Conservation (phyloP, 2,888 invertebrate species). For the Drosophila mercatorum region DNA sequence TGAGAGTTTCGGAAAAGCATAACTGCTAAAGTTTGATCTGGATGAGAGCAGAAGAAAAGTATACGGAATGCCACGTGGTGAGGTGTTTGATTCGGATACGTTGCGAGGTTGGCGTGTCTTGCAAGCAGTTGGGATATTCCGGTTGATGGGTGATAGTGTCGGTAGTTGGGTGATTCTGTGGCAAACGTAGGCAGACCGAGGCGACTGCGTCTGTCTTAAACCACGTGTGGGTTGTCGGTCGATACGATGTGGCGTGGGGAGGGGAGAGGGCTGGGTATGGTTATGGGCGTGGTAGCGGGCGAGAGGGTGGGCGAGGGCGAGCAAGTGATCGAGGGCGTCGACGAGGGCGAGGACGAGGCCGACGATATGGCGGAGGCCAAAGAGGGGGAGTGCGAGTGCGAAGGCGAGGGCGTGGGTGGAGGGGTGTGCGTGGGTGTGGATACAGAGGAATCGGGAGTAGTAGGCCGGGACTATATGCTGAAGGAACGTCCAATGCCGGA, state of each 20-base stretch:
- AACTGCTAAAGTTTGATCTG: background rate
- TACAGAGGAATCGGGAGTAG: background rate
- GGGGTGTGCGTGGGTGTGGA: background rate
- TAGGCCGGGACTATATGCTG: conserved; percentile 76
- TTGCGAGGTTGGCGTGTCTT: conserved; percentile 1
- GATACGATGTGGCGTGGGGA: background rate
- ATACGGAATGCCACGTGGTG: background rate
- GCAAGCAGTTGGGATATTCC: conserved; percentile 2
- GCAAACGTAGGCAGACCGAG: background rate
- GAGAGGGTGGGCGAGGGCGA: conserved; percentile 8
- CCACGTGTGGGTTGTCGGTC: background rate
- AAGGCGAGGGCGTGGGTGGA: background rate
- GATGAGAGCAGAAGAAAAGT: conserved; percentile 1
- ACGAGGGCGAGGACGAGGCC: background rate
- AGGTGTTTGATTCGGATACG: background rate
- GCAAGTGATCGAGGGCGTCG: background rate
- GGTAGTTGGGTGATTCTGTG: background rate
- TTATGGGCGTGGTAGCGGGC: background rate
- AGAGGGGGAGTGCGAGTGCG: background rate
- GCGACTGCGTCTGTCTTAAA: background rate
- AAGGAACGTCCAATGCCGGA: conserved; percentile 83
- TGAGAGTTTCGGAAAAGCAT: background rate
- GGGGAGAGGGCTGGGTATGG: background rate
- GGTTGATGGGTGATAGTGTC: background rate
- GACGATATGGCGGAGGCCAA: background rate